Conservation (phyloP, 2,888 invertebrate genomes). For the Ceriagrion tenellum region DNA sequence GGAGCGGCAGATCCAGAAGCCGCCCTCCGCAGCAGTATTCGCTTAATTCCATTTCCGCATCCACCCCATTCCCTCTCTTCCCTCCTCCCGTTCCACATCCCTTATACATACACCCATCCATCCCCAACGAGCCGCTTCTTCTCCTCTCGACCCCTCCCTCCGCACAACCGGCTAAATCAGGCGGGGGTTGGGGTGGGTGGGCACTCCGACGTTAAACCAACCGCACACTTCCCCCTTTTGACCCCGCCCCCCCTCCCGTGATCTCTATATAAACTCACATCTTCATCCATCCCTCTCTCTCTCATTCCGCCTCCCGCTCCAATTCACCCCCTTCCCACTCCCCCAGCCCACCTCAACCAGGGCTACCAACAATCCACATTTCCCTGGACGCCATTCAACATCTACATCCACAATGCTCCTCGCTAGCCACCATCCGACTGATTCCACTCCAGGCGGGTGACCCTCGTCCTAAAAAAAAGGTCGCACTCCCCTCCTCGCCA, state of each 20-base stretch:
- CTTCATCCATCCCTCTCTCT: neutral
- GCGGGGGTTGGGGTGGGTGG: neutral
- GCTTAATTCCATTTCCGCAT: constrained; percentile 11
- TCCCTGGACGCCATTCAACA: no score
- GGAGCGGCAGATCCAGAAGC: neutral
- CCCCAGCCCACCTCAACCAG: neutral
- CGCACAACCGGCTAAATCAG: no score
- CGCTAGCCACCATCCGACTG: no score
- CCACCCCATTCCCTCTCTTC: no score
- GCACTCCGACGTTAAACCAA: constrained; percentile 18
- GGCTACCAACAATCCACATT: no score
- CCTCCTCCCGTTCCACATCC: neutral
- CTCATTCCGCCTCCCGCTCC: neutral
- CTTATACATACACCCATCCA: no score
- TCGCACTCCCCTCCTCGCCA: no score
- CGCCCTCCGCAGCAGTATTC: neutral
- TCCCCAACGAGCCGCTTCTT: no score
- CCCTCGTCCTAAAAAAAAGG: no score
- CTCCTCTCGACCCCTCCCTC: no score
- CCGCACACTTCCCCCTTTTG: neutral
- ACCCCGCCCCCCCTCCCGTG: neutral
- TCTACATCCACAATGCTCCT: no score
- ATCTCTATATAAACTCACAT: neutral
- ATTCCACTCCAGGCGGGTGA: no score
- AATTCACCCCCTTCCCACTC: neutral